These are phyloP conservation scores for Drosophila leontia DNA, from an alignment of 1,140 invertebrate species.

Conservation along the genomic window DNA sequence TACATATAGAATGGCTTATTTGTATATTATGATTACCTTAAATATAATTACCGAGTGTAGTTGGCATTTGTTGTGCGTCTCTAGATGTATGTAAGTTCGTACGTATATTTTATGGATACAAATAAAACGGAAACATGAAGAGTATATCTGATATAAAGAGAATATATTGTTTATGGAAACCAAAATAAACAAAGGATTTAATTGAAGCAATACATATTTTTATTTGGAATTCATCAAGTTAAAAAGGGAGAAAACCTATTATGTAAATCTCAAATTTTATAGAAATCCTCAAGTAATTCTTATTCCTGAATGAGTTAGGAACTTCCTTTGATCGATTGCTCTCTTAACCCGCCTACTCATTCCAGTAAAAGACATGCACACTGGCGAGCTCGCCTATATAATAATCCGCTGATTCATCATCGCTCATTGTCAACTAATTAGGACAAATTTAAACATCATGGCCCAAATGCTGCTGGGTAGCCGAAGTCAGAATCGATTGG, in stretches of 20 bases:
- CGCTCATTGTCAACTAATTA: slow-evolving; percentile 82
- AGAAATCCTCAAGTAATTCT: neutral
- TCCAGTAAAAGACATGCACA: neutral
- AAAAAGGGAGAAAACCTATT: neutral
- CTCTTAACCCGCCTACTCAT: slow-evolving; percentile 13
- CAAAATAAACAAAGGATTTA: slow-evolving; percentile 38
- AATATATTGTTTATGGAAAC: slow-evolving; percentile 54
- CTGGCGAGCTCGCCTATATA: slow-evolving; percentile 1
- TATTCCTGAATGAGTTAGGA: slow-evolving; percentile 6
- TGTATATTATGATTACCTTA: slow-evolving; percentile 44
- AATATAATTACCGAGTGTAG: slow-evolving; percentile 56
- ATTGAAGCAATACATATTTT: neutral
- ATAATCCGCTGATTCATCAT: slow-evolving; percentile 71
- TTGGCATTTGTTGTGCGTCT: slow-evolving; percentile 75
- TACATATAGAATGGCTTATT: slow-evolving; percentile 34
- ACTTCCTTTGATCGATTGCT: slow-evolving; percentile 11
- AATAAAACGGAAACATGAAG: slow-evolving; percentile 46
- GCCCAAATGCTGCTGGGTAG: slow-evolving; percentile 45
- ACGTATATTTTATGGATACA: slow-evolving; percentile 73
- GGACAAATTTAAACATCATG: slow-evolving; percentile 81
- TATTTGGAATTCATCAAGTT: neutral
- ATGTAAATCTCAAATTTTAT: too few relatives aligned
- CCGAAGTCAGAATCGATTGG: slow-evolving; percentile 15
- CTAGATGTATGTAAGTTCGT: slow-evolving; percentile 68
- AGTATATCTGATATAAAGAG: slow-evolving; percentile 51